Evolutionary conservation across 2,797 vertebrate species (phyloP).

Genomic region (Microctenopoma steveboyesi): DNA sequence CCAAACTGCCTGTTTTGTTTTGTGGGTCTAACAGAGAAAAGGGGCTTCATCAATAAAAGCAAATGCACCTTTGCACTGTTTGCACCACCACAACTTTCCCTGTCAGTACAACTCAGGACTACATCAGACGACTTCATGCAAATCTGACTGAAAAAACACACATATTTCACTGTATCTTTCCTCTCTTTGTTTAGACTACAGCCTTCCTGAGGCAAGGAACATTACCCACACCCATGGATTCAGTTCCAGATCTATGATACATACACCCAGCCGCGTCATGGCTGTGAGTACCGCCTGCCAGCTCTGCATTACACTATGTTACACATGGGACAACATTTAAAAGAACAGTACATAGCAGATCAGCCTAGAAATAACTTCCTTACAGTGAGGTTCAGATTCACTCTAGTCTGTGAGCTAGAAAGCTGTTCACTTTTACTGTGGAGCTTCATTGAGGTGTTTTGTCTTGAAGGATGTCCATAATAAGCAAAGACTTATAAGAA

Average conservation of each 20-base stretch:
- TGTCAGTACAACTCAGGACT: neutral
- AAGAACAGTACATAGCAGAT: neutral
- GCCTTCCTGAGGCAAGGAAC: constrained; percentile 54
- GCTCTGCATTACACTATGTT: neutral
- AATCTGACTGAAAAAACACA: neutral
- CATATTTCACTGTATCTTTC: constrained; percentile 4
- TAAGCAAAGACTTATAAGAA: neutral
- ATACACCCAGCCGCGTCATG: constrained; percentile 73
- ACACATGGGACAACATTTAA: neutral
- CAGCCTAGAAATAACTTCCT: neutral
- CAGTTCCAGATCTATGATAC: constrained; percentile 82
- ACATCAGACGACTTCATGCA: neutral
- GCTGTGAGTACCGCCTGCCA: constrained; percentile 75
- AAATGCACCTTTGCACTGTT: neutral
- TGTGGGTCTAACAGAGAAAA: neutral
- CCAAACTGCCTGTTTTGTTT: neutral
- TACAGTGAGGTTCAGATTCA: neutral
- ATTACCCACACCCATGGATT: constrained; percentile 69
- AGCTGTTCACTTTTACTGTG: neutral
- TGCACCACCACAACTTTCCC: neutral
- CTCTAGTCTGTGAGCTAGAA: neutral
- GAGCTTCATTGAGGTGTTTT: neutral
- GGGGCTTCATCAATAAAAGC: neutral
- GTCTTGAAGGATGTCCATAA: neutral
- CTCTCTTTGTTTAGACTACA: constrained; percentile 66